Evolutionary conservation across 2,797 vertebrate species (phyloP).

Genomic region (Peromyscus aztecus): DNA sequence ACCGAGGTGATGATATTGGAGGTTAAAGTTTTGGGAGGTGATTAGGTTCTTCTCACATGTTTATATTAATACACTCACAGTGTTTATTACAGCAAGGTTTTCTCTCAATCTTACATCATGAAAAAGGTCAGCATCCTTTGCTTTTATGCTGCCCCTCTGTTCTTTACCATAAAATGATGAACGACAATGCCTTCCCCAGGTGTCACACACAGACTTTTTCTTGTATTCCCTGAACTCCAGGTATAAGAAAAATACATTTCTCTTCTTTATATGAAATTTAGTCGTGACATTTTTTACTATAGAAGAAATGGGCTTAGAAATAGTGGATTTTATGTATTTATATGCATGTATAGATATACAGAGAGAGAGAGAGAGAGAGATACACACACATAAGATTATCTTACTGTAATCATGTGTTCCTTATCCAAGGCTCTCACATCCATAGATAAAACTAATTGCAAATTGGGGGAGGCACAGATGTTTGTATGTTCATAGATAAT

Average conservation of each 20-base stretch:
- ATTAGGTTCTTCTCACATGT: background rate
- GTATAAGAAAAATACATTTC: background rate
- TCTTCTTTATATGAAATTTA: background rate
- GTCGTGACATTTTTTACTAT: background rate
- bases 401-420: background rate
- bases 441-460: background rate
- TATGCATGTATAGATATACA: background rate
- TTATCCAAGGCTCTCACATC: background rate
- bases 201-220: background rate
- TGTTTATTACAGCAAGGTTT: background rate
- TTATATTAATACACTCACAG: background rate
- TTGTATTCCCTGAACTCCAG: background rate
- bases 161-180: background rate
- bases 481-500: background rate
- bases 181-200: background rate
- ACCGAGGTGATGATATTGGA: background rate
- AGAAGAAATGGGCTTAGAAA: background rate
- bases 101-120: background rate
- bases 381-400: fast-evolving
- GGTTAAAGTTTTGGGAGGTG: fast-evolving
- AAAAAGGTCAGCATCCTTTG: fast-evolving
- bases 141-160: background rate
- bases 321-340: background rate
- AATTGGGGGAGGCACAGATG: background rate
- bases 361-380: background rate